Conservation (phyloP, 2,113 vertebrate species). For the Elephantulus edwardii region DNA sequence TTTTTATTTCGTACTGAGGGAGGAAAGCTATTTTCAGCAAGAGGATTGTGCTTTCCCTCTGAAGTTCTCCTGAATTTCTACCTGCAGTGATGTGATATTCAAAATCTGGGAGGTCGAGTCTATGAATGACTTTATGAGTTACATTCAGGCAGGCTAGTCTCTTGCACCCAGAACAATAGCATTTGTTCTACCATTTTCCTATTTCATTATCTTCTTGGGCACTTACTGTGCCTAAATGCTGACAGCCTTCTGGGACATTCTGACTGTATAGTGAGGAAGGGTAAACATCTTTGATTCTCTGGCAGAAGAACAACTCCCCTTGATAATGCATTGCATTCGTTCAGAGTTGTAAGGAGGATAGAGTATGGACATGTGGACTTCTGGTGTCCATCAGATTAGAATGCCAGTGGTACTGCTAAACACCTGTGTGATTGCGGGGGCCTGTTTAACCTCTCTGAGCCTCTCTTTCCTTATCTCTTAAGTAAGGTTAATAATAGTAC, state of each 20-base stretch:
- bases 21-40: conserved; percentile 49
- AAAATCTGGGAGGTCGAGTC: background rate
- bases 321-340: background rate
- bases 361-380: background rate
- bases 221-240: background rate
- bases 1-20: conserved; percentile 1
- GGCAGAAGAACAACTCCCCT: background rate
- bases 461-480: background rate
- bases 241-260: background rate
- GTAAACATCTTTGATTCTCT: background rate
- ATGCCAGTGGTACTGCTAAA: background rate
- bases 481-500: background rate
- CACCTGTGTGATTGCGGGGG: background rate
- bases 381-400: background rate
- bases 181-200: conserved; percentile 40
- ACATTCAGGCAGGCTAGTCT: background rate
- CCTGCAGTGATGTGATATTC: conserved; percentile 43
- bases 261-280: background rate
- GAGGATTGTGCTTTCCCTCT: conserved; percentile 16
- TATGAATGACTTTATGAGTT: conserved; percentile 45
- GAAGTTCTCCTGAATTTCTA: conserved; percentile 39
- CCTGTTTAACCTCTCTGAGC: background rate
- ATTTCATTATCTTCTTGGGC: conserved; percentile 13
- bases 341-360: background rate
- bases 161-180: background rate